Conservation (phyloP, 2,797 vertebrate species). For the Mormyrus proboscirostris region DNA sequence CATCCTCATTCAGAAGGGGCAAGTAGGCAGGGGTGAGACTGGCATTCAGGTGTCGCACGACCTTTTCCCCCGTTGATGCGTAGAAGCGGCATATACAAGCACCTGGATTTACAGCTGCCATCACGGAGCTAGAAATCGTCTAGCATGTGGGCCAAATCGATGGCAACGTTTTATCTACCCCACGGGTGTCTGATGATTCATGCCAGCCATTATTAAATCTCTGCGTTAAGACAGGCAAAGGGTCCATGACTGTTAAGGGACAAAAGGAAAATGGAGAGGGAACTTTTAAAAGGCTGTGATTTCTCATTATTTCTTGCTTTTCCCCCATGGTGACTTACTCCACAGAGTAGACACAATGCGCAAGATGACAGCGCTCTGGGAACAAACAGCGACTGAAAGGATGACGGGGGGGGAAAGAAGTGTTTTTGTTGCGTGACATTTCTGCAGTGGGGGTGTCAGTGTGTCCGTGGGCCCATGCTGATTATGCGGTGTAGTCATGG, state of each 20-base stretch:
- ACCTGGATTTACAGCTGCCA: not conserved
- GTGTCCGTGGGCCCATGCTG: not conserved
- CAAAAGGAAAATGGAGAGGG: not conserved
- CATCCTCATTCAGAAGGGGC: not conserved
- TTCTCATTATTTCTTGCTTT: not conserved
- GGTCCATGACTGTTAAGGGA: not conserved
- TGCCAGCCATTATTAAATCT: conserved; percentile 40
- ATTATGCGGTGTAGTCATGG: not conserved
- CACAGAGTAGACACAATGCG: conserved; percentile 11
- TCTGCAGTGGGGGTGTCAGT: not conserved
- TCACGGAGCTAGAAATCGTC: not conserved
- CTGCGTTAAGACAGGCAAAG: conserved; percentile 20
- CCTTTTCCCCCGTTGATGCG: not conserved
- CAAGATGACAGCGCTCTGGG: not conserved
- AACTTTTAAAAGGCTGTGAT: conserved; percentile 7
- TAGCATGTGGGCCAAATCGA: conserved; percentile 25
- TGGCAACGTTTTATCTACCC: conserved; percentile 38
- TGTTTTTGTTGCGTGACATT: not conserved
- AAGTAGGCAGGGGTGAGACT: not conserved
- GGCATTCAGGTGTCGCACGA: not conserved
- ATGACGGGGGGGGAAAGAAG: conserved; percentile 5
- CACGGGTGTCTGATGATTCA: conserved; percentile 48
- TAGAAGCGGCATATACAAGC: not conserved
- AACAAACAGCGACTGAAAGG: not conserved
- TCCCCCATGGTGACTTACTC: not conserved